Percentiles rank a stretch among this genome's conserved stretches.
phyloP scores from a whole-genome alignment of 1,140 invertebrate genomes.

The Brachionus angularis region DNA sequence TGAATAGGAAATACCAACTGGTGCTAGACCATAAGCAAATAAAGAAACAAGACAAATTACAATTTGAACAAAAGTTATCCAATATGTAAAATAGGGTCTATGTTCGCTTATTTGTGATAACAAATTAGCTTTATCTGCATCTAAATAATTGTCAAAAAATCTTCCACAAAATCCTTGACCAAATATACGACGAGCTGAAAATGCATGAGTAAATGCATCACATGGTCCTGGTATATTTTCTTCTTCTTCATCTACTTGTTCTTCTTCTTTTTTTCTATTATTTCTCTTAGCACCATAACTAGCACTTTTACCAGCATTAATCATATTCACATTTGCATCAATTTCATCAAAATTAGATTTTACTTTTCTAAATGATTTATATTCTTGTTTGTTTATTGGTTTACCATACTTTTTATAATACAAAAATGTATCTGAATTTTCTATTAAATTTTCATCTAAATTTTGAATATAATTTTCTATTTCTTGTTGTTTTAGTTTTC shows the following conservation, averaged over 20 bases:
- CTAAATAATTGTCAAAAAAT: constrained; percentile 11
- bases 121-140: constrained; percentile 9
- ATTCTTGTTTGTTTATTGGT: neutral
- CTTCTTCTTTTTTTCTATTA: too few relatives aligned
- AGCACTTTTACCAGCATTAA: too few relatives aligned
- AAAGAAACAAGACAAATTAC: constrained; percentile 83
- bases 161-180: constrained; percentile 40
- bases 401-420: neutral
- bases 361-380: too few relatives aligned
- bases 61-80: constrained; percentile 87
- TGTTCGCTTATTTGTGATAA: constrained; percentile 14
- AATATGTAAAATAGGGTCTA: constrained; percentile 43
- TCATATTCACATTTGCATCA: constrained; percentile 3
- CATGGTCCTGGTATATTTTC: constrained; percentile 33
- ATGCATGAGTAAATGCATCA: constrained; percentile 38
- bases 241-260: neutral
- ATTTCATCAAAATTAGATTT: too few relatives aligned
- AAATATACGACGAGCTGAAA: neutral
- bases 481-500: neutral
- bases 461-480: constrained; percentile 17
- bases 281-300: too few relatives aligned
- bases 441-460: neutral
- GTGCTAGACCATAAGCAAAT: constrained; percentile 87
- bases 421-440: neutral
- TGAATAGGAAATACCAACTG: constrained; percentile 72